Evolutionary conservation across 1,140 invertebrate genomes (phyloP), one percentile per base, ranked within the genome.

Genomic region (Vanessa tameamea): DNA sequence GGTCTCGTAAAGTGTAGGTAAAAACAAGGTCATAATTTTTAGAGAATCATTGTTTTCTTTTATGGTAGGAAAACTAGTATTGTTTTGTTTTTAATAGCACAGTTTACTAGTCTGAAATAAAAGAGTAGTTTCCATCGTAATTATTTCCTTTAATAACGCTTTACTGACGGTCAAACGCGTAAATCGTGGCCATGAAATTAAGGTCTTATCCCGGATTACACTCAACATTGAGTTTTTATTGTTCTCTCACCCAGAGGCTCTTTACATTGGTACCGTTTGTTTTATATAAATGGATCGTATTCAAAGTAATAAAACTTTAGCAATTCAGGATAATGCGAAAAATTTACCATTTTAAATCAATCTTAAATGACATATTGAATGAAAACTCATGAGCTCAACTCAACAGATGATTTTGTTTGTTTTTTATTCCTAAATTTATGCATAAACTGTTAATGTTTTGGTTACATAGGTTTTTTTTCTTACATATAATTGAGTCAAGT

Each of bases 201-300:
- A 64, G 48, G 55, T 31, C 72, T 73, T 73, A 68, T 73, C 65
- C 71, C 64, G 31, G 55, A 70, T 70, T 73, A 73, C 71, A 73
- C 65, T 67, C 64, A 48, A 61, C 71, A 68, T 73, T 68, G 66
- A 63, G 47, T 73, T 73, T 73, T 73, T 73, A 73, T 73, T 66
- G 65, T 57, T 68, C 64, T 61, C 50, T 31, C 51, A 65, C 65
- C 59, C 71, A 16, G 55, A 43, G 47, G n/a, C 26, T 55, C 47
- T 66, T 72, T 66, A 67, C 23, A 23, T 23, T 57, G 16, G 16
- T 57, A 23, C 12, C 23, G 55, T 57, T 57, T 23, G 51, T 57
- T 57, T 51, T 26, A 57, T 57, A 57, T n/a, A n/a, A 53, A n/a
- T 53, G 15, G 3, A 53, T 16, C 15, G 15, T 6, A 43, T 43